Conservation (phyloP, 2,888 invertebrate species). For the Cataglyphis rosenhaueri region DNA sequence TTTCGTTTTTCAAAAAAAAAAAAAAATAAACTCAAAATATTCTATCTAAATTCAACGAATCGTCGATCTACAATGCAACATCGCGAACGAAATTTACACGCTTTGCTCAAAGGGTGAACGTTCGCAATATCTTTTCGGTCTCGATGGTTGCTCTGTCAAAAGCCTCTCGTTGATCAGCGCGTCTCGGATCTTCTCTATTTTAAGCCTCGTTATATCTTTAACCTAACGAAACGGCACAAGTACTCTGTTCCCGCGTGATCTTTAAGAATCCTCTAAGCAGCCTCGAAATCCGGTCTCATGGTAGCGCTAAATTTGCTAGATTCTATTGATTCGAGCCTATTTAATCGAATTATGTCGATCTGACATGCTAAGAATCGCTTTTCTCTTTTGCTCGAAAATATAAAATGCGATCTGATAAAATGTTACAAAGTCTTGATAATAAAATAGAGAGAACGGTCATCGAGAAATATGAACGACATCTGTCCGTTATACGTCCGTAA, state of each 20-base stretch:
- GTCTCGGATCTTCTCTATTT: conserved; percentile 73
- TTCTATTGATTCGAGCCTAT: conserved; percentile 9
- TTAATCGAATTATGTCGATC: conserved; percentile 30
- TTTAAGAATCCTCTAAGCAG: conserved; percentile 69
- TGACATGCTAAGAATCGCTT: neutral
- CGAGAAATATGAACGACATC: neutral
- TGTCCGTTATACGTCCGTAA: conserved; percentile 2
- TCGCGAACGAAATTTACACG: neutral
- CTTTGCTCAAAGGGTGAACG: conserved; percentile 54
- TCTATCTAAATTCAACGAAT: neutral
- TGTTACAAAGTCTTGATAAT: conserved; percentile 9
- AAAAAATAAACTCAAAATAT: neutral
- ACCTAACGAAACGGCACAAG: conserved; percentile 68
- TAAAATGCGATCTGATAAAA: neutral
- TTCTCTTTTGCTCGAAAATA: neutral
- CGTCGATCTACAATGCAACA: neutral
- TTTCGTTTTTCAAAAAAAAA: neutral
- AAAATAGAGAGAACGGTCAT: neutral
- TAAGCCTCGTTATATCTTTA: conserved; percentile 74
- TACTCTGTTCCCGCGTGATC: conserved; percentile 69
- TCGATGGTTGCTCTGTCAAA: conserved; percentile 58
- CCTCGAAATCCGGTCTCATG: conserved; percentile 61
- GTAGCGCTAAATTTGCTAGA: conserved; percentile 60
- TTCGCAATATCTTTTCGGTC: conserved; percentile 37
- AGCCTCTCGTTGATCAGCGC: conserved; percentile 56